These are phyloP conservation scores for Dufourea novaeangliae DNA, from an alignment of 1,140 invertebrate genomes.

Conservation along the genomic window DNA sequence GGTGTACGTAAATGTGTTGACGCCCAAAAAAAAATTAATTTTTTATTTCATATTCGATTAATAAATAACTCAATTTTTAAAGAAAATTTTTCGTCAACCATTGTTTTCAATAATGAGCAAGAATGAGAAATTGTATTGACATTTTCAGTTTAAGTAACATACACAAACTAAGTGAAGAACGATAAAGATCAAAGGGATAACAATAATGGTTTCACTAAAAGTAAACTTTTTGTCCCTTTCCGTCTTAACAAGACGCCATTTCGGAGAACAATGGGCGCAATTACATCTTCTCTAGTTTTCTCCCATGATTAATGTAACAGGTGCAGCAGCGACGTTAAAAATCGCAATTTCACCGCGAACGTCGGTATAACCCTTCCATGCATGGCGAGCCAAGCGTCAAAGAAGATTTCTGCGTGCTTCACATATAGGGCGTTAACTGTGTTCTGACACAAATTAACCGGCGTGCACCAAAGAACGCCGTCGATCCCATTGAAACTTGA, in stretches of 20 bases:
- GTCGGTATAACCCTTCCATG: constrained; percentile 54
- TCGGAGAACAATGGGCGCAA: constrained; percentile 54
- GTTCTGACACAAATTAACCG: constrained; percentile 70
- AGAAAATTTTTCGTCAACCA: too few relatives aligned
- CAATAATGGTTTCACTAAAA: constrained; percentile 13
- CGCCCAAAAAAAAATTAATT: too few relatives aligned
- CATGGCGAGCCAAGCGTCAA: constrained; percentile 75
- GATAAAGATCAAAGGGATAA: too few relatives aligned
- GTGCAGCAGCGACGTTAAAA: constrained; percentile 32
- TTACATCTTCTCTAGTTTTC: constrained; percentile 66
- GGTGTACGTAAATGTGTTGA: too few relatives aligned
- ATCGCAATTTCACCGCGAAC: constrained; percentile 63
- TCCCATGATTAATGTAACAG: constrained; percentile 69
- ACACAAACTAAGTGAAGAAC: background rate
- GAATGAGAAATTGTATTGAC: background rate
- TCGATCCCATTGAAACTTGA: constrained; percentile 30
- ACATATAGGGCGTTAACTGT: constrained; percentile 80
- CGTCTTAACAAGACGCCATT: constrained; percentile 24
- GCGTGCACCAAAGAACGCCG: background rate
- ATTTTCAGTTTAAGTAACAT: background rate
- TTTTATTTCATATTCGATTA: too few relatives aligned
- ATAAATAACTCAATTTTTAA: too few relatives aligned
- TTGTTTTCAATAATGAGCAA: too few relatives aligned
- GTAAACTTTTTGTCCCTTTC: background rate
- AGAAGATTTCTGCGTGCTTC: constrained; percentile 75